Conservation (phyloP, 2,113 vertebrate genomes). For the Mastomys coucha region DNA sequence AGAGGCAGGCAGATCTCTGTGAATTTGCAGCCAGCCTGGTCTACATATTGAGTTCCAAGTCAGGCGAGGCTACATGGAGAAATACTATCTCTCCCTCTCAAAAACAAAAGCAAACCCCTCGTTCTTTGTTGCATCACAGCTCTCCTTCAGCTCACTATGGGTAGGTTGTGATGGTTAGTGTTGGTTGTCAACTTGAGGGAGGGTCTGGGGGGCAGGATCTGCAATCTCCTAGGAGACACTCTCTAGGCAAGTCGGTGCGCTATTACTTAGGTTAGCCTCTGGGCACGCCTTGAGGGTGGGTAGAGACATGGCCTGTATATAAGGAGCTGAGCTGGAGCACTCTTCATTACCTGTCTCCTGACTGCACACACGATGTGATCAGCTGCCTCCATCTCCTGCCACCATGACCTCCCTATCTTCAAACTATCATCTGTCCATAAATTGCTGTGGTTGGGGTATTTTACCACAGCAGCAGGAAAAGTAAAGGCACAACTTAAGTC, state of each 20-base stretch:
- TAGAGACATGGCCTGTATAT: not conserved
- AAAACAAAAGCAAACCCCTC: not conserved
- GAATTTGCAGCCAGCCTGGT: not conserved
- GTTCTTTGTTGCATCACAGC: not conserved
- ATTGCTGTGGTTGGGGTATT: not conserved
- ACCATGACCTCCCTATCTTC: not conserved
- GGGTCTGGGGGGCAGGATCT: not conserved
- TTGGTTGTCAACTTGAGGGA: not conserved
- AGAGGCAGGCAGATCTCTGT: not conserved
- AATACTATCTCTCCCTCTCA: not conserved
- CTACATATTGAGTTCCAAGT: not conserved
- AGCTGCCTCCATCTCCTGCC: not conserved
- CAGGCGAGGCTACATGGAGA: not conserved
- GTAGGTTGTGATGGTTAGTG: not conserved
- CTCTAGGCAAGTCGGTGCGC: no score
- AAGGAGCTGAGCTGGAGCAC: no score
- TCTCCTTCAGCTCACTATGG: not conserved
- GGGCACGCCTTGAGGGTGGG: no score
- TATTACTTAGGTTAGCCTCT: not conserved
- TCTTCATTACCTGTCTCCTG: not conserved
- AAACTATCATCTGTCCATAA: not conserved
- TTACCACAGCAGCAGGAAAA: not conserved
- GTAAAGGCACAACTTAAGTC: not conserved
- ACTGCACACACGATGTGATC: not conserved
- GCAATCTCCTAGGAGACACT: not conserved